Base-by-base conservation (phyloP, 2,113 vertebrate species). In the Ictalurus furcatus region DNA sequence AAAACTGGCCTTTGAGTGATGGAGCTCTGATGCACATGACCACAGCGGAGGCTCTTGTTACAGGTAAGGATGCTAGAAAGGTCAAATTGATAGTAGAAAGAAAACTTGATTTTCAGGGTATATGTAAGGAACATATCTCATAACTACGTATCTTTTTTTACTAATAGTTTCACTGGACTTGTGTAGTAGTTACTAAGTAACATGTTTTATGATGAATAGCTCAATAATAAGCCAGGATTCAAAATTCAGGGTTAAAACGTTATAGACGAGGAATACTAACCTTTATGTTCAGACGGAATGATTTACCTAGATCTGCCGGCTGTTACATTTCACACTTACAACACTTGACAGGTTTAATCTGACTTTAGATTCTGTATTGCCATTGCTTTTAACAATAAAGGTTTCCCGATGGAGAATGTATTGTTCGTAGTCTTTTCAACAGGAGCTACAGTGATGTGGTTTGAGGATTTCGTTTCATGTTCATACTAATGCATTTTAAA, bases 1-100 rank as follows among this genome's bases (percentile, higher is more conserved):
- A 97, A 56, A 96, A 96, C 91, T 99, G 98, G 98, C 97, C 97
- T 0, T 94, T 98, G 88, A 99, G 98, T 84, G 97, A 97, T 92
- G 97, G 97, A 90, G 96, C 96, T 0, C 71, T 97, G 93, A 98
- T 99, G 98, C 98, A 97, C 93, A 96, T 99, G 94, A 96, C 97
- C 56, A 99, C 98, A 0, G 97, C 97, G 0, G 95, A 97, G 92
- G 97, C 97, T 78, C 96, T 99, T 52, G 90, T 97, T 92, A 97
- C 98, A 96, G 98, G 98, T 99, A 95, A 93, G 88, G 73, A 52
- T 59, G 58, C 2, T 19, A 11, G n/a, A 58, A 58, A 30, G 17
- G 5, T 59, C 8, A 56, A 17, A 56, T 25, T 37, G 14, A 69
- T 34, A 0, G 67, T 52, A 52, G 48, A 11, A 11, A 11, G 9